Evolutionary conservation across 2,113 vertebrate species (phyloP).

Genomic region (Myodes glareolus): DNA sequence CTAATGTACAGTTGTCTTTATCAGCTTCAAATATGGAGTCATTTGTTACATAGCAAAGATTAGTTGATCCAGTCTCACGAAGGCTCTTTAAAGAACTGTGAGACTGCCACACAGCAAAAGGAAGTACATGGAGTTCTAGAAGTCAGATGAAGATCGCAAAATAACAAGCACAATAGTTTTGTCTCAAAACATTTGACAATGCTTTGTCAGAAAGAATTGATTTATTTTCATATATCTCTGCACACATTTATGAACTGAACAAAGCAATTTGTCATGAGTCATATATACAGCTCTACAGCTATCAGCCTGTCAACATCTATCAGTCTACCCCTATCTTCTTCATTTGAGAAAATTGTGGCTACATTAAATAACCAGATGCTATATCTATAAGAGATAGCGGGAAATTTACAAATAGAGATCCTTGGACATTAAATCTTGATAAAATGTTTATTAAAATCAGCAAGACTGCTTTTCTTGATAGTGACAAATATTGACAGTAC

Average conservation of each 20-base stretch:
- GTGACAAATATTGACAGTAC: slow-evolving; percentile 23
- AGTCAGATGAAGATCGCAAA: slow-evolving; percentile 20
- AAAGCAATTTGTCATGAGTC: slow-evolving; percentile 58
- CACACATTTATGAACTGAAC: slow-evolving; percentile 55
- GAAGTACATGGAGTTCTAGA: not conserved
- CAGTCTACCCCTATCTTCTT: not conserved
- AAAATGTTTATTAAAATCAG: slow-evolving; percentile 49
- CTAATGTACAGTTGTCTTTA: not conserved
- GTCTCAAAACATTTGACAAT: slow-evolving; percentile 17
- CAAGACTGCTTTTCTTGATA: slow-evolving; percentile 44
- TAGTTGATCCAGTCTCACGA: not conserved
- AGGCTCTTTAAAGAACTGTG: not conserved
- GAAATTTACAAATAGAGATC: slow-evolving; percentile 49
- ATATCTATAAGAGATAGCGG: slow-evolving; percentile 44
- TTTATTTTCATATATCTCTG: slow-evolving; percentile 56
- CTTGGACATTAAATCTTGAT: slow-evolving; percentile 58
- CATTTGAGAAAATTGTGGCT: slow-evolving; percentile 14
- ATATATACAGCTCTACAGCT: slow-evolving; percentile 1
- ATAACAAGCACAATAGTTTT: slow-evolving; percentile 16
- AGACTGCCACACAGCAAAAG: not conserved
- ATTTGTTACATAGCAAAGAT: slow-evolving; percentile 37
- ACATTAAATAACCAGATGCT: slow-evolving; percentile 57
- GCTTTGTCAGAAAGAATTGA: slow-evolving; percentile 51
- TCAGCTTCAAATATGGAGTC: slow-evolving; percentile 12
- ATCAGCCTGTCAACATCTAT: slow-evolving; percentile 44